phyloP scores from a whole-genome alignment of 2,797 vertebrate species.

The Sciaenops ocellatus region DNA sequence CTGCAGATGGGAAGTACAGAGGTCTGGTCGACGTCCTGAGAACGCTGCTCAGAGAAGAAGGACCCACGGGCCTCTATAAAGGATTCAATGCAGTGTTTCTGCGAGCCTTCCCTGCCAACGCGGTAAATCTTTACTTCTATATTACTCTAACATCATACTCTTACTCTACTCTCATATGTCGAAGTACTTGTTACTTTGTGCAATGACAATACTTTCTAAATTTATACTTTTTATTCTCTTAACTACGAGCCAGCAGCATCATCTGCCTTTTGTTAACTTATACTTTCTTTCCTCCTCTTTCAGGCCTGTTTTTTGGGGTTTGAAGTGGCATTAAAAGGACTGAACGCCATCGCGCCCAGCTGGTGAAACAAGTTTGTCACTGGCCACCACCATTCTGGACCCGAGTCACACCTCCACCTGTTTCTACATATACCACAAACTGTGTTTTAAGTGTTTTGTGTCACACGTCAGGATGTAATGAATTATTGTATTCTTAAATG shows the following conservation, averaged over 20 bases:
- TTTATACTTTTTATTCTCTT: background rate
- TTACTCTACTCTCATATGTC: too few relatives aligned
- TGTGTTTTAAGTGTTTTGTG: background rate
- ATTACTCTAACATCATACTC: too few relatives aligned
- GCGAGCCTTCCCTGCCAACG: constrained; percentile 88
- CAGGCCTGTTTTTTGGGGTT: constrained; percentile 88
- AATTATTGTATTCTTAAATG: constrained; percentile 20
- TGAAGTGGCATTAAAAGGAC: constrained; percentile 80
- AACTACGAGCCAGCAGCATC: background rate
- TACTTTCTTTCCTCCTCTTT: background rate
- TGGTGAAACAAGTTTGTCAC: constrained; percentile 64
- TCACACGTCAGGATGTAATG: background rate
- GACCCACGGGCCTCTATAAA: constrained; percentile 83
- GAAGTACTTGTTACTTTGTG: too few relatives aligned
- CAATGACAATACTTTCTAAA: too few relatives aligned
- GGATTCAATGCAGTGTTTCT: constrained; percentile 87
- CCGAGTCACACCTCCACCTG: background rate
- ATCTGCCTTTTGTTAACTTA: background rate
- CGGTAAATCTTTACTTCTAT: constrained; percentile 66
- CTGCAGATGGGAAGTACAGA: constrained; percentile 81
- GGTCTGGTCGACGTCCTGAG: constrained; percentile 81
- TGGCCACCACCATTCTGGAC: background rate
- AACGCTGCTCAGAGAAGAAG: constrained; percentile 83
- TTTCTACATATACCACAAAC: background rate
- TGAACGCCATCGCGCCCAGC: constrained; percentile 78